These are phyloP conservation scores for Phaethornis superciliosus DNA, from an alignment of 2,113 vertebrate species.

Conservation along the genomic window DNA sequence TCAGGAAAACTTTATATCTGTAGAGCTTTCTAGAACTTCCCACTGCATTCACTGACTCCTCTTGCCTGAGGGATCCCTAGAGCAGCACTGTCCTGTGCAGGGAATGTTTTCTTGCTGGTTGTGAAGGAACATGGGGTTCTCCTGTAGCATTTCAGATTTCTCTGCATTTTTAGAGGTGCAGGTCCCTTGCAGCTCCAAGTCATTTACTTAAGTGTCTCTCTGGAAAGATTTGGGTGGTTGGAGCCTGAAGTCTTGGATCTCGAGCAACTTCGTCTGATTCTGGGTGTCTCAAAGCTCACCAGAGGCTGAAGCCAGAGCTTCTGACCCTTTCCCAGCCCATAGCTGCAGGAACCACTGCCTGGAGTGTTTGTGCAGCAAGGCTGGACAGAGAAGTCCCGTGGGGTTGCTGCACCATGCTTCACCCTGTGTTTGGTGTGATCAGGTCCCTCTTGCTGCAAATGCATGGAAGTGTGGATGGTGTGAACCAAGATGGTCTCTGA, in stretches of 20 bases:
- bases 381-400: accelerated
- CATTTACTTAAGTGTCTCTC: neutral
- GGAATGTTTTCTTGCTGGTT: too few relatives aligned
- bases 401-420: accelerated
- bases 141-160: neutral
- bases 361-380: neutral
- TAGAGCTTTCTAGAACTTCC: neutral
- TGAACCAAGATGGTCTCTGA: neutral
- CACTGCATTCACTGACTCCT: neutral
- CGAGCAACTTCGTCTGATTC: neutral
- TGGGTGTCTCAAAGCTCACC: neutral
- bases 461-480: accelerated
- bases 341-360: neutral
- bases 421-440: accelerated
- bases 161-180: neutral
- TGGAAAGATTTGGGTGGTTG: neutral
- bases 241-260: neutral
- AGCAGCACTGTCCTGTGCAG: neutral
- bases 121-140: neutral
- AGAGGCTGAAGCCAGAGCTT: neutral
- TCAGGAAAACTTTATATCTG: neutral
- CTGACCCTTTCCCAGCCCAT: neutral
- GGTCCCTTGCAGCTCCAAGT: neutral
- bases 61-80: neutral
- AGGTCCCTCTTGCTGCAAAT: too few relatives aligned